Conservation (phyloP, 2,113 vertebrate genomes). For the Machaerirhynchus nigripectus region DNA sequence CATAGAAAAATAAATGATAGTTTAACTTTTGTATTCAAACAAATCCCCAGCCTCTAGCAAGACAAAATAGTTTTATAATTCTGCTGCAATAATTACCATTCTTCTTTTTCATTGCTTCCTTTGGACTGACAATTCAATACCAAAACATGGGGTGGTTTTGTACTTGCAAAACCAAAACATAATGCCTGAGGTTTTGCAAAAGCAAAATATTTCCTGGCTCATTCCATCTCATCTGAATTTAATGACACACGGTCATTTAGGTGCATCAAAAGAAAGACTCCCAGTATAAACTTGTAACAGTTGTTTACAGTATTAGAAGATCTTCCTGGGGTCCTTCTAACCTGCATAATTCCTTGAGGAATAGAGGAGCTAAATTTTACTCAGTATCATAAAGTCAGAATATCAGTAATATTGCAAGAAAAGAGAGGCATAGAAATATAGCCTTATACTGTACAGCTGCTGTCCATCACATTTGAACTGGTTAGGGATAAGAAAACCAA, state of each 20-base stretch:
- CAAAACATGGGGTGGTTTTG: background rate
- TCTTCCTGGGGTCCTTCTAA: background rate
- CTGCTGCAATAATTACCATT: background rate
- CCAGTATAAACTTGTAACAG: background rate
- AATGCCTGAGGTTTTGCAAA: background rate
- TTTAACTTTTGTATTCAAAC: background rate
- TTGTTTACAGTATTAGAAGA: background rate
- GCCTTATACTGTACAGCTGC: background rate
- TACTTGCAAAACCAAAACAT: conserved; percentile 19
- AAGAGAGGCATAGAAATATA: background rate
- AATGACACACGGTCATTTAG: background rate
- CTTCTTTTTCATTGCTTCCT: background rate
- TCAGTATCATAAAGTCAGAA: background rate
- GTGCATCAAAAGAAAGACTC: background rate
- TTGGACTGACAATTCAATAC: background rate
- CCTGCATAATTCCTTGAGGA: background rate
- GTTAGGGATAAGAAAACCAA: background rate
- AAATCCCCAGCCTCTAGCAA: background rate
- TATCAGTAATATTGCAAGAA: background rate
- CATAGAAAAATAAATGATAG: background rate
- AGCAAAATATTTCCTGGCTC: background rate
- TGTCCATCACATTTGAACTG: background rate
- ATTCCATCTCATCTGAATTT: background rate
- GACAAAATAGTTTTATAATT: background rate
- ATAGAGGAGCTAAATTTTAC: background rate